phyloP scores from a whole-genome alignment of 2,113 vertebrate genomes.

The Periophthalmodon schlosseri region DNA sequence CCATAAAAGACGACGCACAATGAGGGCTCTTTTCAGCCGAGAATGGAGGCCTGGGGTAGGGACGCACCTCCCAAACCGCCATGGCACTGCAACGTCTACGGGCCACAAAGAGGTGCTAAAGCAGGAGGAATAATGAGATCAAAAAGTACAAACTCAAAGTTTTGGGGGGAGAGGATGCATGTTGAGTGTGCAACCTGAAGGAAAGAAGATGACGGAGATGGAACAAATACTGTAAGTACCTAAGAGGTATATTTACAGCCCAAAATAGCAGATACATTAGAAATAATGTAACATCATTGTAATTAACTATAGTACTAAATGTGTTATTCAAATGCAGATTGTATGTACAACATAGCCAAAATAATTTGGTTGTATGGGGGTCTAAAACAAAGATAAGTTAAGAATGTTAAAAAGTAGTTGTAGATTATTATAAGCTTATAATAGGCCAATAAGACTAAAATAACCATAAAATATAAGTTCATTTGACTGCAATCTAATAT shows the following conservation, averaged over 20 bases:
- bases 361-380: background rate
- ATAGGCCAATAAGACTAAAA: background rate
- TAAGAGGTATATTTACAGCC: background rate
- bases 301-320: background rate
- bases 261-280: background rate
- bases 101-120: conserved; percentile 66
- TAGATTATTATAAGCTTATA: background rate
- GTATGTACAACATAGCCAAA: background rate
- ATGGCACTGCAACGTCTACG: conserved; percentile 58
- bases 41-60: conserved; percentile 62
- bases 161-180: conserved; percentile 47
- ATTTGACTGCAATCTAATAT: background rate
- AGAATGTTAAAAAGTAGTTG: background rate
- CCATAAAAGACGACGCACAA: conserved; percentile 76
- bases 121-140: conserved; percentile 63
- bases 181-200: conserved; percentile 46
- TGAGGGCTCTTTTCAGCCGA: conserved; percentile 69
- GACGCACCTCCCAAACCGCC: conserved; percentile 66
- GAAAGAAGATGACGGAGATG: conserved; percentile 14
- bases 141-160: conserved; percentile 63
- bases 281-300: background rate
- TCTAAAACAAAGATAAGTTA: background rate
- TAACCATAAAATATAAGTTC: background rate
- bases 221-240: no score
- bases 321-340: background rate